phyloP scores from a whole-genome alignment of 2,113 vertebrate species.

The Heptranchias perlo region DNA sequence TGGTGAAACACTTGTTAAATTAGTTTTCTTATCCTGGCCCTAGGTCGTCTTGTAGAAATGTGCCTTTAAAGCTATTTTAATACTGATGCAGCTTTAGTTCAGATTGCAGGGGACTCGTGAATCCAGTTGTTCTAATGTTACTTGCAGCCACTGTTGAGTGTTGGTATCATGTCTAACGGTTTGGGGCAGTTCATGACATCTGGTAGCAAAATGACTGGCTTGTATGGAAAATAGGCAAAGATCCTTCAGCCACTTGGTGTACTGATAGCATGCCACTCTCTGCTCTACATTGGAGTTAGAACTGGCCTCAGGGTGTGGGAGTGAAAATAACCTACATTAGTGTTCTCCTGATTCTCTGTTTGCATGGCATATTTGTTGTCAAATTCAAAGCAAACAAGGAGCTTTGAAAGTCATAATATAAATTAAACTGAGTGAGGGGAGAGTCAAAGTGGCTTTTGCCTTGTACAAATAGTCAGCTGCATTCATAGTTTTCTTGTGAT shows the following conservation, averaged over 20 bases:
- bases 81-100: background rate
- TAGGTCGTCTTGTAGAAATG: background rate
- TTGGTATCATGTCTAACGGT: background rate
- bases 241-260: background rate
- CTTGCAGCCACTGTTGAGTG: background rate
- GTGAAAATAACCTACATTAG: background rate
- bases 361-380: background rate
- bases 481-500: too few relatives aligned
- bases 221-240: background rate
- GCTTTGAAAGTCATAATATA: background rate
- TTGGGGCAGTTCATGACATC: background rate
- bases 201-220: background rate
- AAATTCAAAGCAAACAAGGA: background rate
- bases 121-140: background rate
- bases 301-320: background rate
- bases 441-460: background rate
- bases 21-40: background rate
- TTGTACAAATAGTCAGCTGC: background rate
- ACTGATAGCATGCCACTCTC: background rate
- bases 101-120: too few relatives aligned
- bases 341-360: background rate
- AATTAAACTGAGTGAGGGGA: background rate
- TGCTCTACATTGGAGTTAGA: too few relatives aligned
- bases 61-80: background rate
- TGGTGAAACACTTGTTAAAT: background rate